Conservation (phyloP, 2,113 vertebrate species). For the Sebastes fasciatus region DNA sequence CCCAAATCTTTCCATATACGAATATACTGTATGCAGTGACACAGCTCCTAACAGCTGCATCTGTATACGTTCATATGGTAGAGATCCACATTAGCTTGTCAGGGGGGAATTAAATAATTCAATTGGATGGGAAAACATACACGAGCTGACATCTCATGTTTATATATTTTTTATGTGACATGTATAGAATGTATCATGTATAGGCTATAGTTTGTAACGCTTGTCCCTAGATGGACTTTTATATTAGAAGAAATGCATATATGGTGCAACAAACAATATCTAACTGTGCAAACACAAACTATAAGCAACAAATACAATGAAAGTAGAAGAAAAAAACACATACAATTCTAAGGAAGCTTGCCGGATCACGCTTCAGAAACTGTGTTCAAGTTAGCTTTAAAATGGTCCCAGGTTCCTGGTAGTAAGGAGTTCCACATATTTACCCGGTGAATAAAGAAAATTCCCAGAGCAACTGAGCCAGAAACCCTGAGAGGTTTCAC, state of each 20-base stretch:
- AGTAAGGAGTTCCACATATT: constrained; percentile 38
- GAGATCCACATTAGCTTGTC: constrained; percentile 36
- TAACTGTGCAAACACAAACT: background rate
- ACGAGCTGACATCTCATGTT: constrained; percentile 48
- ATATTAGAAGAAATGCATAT: background rate
- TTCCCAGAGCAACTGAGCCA: constrained; percentile 30
- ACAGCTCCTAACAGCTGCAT: background rate
- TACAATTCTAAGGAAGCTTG: background rate
- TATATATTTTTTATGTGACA: constrained; percentile 39
- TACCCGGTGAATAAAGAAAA: constrained; percentile 24
- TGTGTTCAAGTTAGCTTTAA: constrained; percentile 30
- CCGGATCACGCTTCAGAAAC: constrained; percentile 2
- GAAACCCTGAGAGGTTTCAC: constrained; percentile 37
- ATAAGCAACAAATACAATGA: background rate
- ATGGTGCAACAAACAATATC: constrained; percentile 8
- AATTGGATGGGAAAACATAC: constrained; percentile 34
- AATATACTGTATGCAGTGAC: background rate
- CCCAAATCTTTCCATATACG: background rate
- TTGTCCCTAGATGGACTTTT: background rate
- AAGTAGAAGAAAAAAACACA: background rate
- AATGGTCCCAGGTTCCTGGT: constrained; percentile 1
- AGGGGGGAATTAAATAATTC: constrained; percentile 55
- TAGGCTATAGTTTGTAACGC: background rate
- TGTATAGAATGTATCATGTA: background rate
- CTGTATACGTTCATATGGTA: constrained; percentile 2